These are phyloP conservation scores for Meles meles DNA, from an alignment of 2,113 vertebrate species.

Conservation along the genomic window DNA sequence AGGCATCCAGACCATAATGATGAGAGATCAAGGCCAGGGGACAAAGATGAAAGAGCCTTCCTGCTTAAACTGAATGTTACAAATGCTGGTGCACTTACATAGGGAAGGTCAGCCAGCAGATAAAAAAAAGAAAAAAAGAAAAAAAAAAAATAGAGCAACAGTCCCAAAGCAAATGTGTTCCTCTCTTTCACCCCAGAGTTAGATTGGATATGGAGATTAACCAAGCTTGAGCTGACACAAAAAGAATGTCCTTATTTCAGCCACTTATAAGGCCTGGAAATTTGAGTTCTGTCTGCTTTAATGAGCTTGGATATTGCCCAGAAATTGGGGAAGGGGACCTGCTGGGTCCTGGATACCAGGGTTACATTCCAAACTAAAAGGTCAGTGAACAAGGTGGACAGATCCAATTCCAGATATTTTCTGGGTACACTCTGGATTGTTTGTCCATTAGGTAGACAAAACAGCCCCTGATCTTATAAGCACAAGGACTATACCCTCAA, in stretches of 20 bases:
- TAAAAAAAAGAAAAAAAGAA: not conserved
- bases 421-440: not conserved
- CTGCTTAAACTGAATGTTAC: not conserved
- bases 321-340: not conserved
- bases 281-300: not conserved
- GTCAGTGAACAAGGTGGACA: not conserved
- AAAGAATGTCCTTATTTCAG: conserved; percentile 35
- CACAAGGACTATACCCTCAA: not conserved
- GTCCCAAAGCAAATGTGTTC: not conserved
- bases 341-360: not conserved
- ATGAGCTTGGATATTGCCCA: conserved; percentile 7
- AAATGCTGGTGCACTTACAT: not conserved
- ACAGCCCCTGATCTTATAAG: not conserved
- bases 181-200: not conserved
- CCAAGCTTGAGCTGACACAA: not conserved
- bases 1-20: conserved; percentile 40
- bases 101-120: not conserved
- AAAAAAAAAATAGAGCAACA: conserved; percentile 16
- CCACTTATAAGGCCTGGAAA: not conserved
- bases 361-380: not conserved
- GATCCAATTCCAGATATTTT: not conserved
- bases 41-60: conserved; percentile 48
- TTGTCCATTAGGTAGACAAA: conserved; percentile 23
- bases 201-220: conserved; percentile 16
- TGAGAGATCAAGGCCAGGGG: conserved; percentile 24